Evolutionary conservation across 2,797 vertebrate genomes (phyloP), one percentile per base, ranked within the genome.

Genomic region (Ptychobarbus kaznakovi): DNA sequence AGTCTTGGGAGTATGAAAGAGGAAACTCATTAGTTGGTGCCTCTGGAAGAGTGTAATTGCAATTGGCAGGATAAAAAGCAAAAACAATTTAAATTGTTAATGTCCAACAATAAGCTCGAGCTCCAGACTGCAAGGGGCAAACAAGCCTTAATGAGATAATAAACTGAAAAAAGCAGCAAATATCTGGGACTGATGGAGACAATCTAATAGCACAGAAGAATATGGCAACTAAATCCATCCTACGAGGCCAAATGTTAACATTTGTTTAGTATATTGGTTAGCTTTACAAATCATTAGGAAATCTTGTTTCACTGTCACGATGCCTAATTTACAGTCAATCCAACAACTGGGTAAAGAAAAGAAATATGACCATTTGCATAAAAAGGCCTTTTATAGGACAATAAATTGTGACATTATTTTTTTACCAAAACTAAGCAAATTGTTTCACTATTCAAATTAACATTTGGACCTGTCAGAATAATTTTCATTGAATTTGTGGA

Each of bases 51-150:
- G 81, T 74, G 32, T 88, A 89, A 89, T 86, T 86, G 84, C 87
- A 90, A 84, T 85, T 81, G 86, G 89, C 82, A 83, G 88, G 69
- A 84, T 86, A 84, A 86, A 88, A 89, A 83, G 49, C n/a, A 49
- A 83, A 91, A 91, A 90, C 86, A 68, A 87, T 88, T 88, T 88
- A 87, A 91, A 89, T 86, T 81, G 88, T 83, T 88, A 91, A 88
- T 90, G 76, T 86, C 80, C 77, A 87, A 88, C 88, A 90, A 87
- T 89, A 86, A 81, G 82, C 83, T 25, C 28, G 10, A 42, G 73
- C 20, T 88, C 63, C 77, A 53, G 56, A 87, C n/a, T 86, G 85
- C 78, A 51, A n/a, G 35, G 53, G 65, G 78, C 77, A 87, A 86
- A 84, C 86, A 44, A 22, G 63, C 68, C 66, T 10, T 86, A 88